Evolutionary conservation across 2,888 invertebrate genomes (phyloP), one percentile per base, ranked within the genome.

Genomic region (Eulithis testata): DNA sequence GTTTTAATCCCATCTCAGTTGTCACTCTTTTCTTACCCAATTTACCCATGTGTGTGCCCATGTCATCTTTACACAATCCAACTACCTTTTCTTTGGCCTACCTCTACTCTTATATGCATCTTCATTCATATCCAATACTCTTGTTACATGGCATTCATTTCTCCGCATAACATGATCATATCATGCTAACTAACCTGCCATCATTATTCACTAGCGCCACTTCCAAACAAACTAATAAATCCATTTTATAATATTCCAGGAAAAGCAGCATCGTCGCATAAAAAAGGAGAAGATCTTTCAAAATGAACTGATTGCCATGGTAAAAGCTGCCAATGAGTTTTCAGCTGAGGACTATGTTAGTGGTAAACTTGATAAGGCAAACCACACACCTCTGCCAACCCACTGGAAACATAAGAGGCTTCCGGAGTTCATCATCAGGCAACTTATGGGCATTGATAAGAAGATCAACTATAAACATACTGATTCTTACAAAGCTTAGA

Each of bases 251-350:
- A 14, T 3, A 14, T 68, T 70, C 9, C 82, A 95, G 95, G 79
- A 95, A 36, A 94, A 95, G 63, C 95, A 96, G 77, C 95, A 94
- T 21, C 94, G 97, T 59, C 96, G 96, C 79, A 89, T 96, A 80
- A 93, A 93, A 53, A 97, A 96, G 81, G 97, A 98, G 80, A 97
- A 96, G 79, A 89, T 86, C 5, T 98, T 97, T 87, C 96, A 97
- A 77, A 95, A 95, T 0, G 93, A 93, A 60, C 90, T 97, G 0
- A 88, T 97, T 63, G 90, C 94, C 0, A 94, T 96, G 82, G 94
- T 97, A 11, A 95, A 95, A 82, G 90, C 94, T 52, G 97, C 97
- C 0, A 95, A 97, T 70, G 93, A 94, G 60, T 98, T 98, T 86
- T 95, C 96, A 66, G 96, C 97, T 0, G 95, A 96, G 72, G 83